These are phyloP conservation scores for Elaphurus davidianus DNA, from an alignment of 2,113 vertebrate genomes.

Conservation along the genomic window DNA sequence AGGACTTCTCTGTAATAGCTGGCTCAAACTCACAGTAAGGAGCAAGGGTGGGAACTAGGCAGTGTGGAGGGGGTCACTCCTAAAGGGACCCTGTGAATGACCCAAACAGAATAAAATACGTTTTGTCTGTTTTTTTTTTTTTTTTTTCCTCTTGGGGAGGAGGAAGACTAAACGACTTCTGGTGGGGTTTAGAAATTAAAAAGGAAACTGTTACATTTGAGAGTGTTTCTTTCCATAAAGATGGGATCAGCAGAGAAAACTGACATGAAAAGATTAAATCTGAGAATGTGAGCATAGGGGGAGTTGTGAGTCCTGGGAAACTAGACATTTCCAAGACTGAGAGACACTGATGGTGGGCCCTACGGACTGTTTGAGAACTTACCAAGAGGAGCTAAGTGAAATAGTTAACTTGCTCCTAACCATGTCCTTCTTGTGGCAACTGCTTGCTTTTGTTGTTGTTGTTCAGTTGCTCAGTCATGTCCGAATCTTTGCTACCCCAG, in stretches of 20 bases:
- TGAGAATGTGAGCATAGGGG: background rate
- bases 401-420: fast-evolving
- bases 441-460: background rate
- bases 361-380: background rate
- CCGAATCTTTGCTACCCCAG: background rate
- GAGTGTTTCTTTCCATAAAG: background rate
- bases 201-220: background rate
- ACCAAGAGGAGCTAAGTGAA: background rate
- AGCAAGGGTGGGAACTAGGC: background rate
- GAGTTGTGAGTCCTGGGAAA: background rate
- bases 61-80: background rate
- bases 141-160: background rate
- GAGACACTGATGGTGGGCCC: background rate
- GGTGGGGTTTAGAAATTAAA: background rate
- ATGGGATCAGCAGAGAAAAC: background rate
- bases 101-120: background rate
- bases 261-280: background rate
- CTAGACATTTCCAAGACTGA: too few relatives aligned
- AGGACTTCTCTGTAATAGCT: background rate
- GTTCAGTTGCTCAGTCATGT: background rate
- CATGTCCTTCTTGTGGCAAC: fast-evolving
- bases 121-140: background rate
- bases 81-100: background rate
- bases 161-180: background rate
- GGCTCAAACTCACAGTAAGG: background rate